Conservation (phyloP, 2,113 vertebrate species). For the Dromiciops gliroides region DNA sequence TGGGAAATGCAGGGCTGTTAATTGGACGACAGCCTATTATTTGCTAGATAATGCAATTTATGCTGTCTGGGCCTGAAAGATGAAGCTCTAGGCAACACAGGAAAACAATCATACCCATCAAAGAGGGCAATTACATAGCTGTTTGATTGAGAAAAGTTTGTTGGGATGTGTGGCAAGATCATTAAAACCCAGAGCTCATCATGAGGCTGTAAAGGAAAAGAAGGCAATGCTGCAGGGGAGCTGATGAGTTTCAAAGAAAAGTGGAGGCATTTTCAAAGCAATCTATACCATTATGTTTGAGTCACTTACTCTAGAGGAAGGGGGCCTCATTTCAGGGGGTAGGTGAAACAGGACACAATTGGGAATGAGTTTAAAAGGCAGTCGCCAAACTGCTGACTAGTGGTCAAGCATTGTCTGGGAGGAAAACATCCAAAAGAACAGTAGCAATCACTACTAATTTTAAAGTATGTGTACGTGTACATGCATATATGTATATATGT, state of each 20-base stretch:
- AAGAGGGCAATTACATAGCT: constrained; percentile 12
- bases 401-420: too few relatives aligned
- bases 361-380: background rate
- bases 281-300: background rate
- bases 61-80: constrained; percentile 15
- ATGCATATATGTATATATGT: background rate
- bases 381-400: too few relatives aligned
- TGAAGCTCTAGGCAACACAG: constrained; percentile 23
- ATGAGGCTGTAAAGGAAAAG: constrained; percentile 10
- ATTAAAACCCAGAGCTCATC: constrained; percentile 41
- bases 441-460: background rate
- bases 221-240: constrained; percentile 38
- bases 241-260: constrained; percentile 53
- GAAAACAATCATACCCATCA: constrained; percentile 5
- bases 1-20: constrained; percentile 14
- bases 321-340: background rate
- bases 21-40: constrained; percentile 21
- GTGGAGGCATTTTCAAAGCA: background rate
- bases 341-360: background rate
- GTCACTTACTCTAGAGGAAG: background rate
- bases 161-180: constrained; percentile 43
- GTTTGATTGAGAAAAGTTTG: background rate
- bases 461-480: background rate
- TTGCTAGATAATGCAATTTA: constrained; percentile 32
- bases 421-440: too few relatives aligned